Base-by-base conservation (phyloP, 2,797 vertebrate genomes). In the Micropoecilia bifurca region DNA sequence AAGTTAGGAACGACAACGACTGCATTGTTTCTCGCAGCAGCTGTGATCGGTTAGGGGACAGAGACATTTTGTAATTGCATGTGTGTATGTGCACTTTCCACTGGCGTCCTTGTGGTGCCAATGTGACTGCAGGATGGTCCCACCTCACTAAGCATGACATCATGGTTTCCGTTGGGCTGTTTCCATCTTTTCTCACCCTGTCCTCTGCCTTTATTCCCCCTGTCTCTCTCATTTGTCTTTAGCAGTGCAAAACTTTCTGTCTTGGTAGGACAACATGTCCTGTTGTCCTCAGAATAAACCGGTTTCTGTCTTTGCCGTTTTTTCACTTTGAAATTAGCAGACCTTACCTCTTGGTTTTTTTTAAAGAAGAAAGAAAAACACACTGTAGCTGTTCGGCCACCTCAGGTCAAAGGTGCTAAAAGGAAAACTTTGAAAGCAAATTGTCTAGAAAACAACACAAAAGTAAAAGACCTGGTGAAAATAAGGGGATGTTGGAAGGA, bases 91-190 rank as follows among this genome's bases (percentile, higher is more conserved):
- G 86, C 22, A 71, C 69, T 75, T 83, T 81, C 74, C 73, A 61
- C 50, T 83, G 77, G 73, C 71, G 61, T 88, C 86, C 86, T 83
- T 91, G 89, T 90, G 91, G 92, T 94, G 91, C 93, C 92, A 92
- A 75, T 89, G 87, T 75, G 90, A 90, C 90, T 93, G 89, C 90
- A 89, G 91, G 87, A 90, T 83, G 89, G 92, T 93, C 57, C 85
- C 93, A 94, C 91, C 87, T 94, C 92, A 88, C 91, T 93, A 89
- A 93, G 93, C 89, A 93, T 94, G 94, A 94, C 92, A 93, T 95
- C 94, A 95, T 91, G 88, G 78, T 94, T 94, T 94, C 90, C 93
- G 92, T 89, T 90, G 89, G 83, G 84, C 80, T 75, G 59, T 86
- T 84, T 86, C 85, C 87, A 87, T 89, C 89, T 63, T 84, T 83